Base-by-base conservation (phyloP, 2,888 invertebrate species). In the Antheraea assamensis region DNA sequence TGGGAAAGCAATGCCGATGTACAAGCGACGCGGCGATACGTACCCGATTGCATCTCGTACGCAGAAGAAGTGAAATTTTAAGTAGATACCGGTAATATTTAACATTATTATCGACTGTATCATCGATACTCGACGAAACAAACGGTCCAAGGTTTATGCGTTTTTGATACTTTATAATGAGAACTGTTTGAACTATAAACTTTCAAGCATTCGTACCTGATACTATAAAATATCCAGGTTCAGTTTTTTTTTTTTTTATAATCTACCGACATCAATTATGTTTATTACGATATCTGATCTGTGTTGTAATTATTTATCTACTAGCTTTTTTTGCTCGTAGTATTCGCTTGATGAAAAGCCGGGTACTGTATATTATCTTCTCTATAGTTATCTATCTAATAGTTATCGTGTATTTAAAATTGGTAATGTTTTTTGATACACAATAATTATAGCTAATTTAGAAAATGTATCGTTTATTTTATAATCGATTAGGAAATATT, bases 1-100 rank as follows among this genome's bases (percentile, higher is more conserved):
- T 92, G 92, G 91, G 92, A 92, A 92, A 87, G 88, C 85, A 88
- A 90, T 90, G 89, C 80, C 78, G 61, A 64, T 30, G 7, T 17
- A 84, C 77, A 76, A 80, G 79, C 79, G 76, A 75, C 77, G 80
- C 73, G 76, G 21, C 77, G 81, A 85, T 85, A 85, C 85, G 82
- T 79, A 83, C 82, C 82, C 35, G 83, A 85, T 83, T 84, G 81
- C 88, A 88, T 88, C 86, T 88, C 87, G 84, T 82, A 83, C 82
- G 82, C 85, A 84, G 83, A 86, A 89, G 85, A 87, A 88, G 83
- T 87, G 84, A 86, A 88, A 88, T 88, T 89, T 87, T 85, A 88
- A 88, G 84, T 83, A 83, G 78, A 74, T 80, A 88, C 88, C 88
- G 87, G 89, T 89, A 78, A 71, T 79, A 80, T 83, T 81, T 81